Conservation (phyloP, 2,888 invertebrate species). For the Saturnia japonica region DNA sequence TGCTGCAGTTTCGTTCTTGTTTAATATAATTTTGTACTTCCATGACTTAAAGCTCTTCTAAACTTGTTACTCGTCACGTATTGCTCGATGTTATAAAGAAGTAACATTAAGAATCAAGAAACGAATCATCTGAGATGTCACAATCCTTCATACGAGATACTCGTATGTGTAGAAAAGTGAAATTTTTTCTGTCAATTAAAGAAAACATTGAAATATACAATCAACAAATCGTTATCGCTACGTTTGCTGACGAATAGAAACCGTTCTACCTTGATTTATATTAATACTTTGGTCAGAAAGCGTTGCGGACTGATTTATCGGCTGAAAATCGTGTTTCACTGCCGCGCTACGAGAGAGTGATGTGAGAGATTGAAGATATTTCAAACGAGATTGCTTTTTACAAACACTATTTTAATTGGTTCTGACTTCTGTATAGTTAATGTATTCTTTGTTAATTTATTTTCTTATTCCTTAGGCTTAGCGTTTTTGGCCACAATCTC, state of each 20-base stretch:
- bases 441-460: no score
- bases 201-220: not conserved
- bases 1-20: no score
- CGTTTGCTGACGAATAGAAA: slow-evolving; percentile 14
- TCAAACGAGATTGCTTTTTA: not conserved
- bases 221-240: slow-evolving; percentile 6
- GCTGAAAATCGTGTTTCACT: slow-evolving; percentile 43
- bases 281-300: slow-evolving; percentile 53
- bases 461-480: no score
- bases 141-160: not conserved
- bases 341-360: slow-evolving; percentile 28
- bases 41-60: no score
- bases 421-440: not conserved
- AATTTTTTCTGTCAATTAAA: slow-evolving; percentile 12
- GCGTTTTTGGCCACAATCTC: no score
- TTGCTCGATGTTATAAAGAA: not conserved
- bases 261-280: slow-evolving; percentile 48
- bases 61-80: not conserved
- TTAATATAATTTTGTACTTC: no score
- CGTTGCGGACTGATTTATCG: slow-evolving; percentile 48
- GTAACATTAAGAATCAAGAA: not conserved
- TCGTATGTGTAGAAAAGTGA: slow-evolving; percentile 6
- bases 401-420: not conserved
- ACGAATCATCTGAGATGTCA: not conserved
- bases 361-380: slow-evolving; percentile 10